phyloP scores from a whole-genome alignment of 2,888 invertebrate species.

The Dynastes tityus region DNA sequence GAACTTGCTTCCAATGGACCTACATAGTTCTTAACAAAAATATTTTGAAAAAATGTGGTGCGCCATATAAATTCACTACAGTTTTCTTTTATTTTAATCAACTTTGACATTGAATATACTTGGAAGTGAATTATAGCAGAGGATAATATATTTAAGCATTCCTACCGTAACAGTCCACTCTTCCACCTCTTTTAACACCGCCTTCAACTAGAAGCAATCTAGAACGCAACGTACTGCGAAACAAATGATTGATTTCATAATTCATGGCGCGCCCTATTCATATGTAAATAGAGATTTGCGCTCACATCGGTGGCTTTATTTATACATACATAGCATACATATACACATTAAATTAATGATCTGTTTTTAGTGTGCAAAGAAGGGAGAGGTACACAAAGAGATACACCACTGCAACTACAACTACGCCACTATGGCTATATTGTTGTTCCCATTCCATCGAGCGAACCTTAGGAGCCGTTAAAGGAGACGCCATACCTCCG shows the following conservation, averaged over 20 bases:
- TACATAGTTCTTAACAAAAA: too few species aligned
- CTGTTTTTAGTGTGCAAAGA: slow-evolving; percentile 58
- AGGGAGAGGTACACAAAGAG: slow-evolving; percentile 21
- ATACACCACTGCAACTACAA: slow-evolving; percentile 17
- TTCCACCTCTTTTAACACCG: slow-evolving; percentile 33
- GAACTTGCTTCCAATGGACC: too few species aligned
- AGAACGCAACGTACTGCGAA: slow-evolving; percentile 53
- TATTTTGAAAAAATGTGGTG: too few species aligned
- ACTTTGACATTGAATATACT: too few species aligned
- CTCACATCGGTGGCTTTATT: slow-evolving; percentile 59
- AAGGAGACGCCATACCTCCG: slow-evolving; percentile 40
- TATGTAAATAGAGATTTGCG: slow-evolving; percentile 60
- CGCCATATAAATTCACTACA: too few species aligned
- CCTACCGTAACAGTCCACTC: slow-evolving; percentile 2
- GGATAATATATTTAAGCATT: neutral
- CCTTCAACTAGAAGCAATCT: slow-evolving; percentile 34
- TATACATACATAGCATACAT: slow-evolving; percentile 53
- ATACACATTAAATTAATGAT: slow-evolving; percentile 61
- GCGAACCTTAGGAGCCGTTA: slow-evolving; percentile 10
- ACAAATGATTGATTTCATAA: slow-evolving; percentile 63
- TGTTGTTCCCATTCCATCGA: slow-evolving; percentile 33
- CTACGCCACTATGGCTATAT: slow-evolving; percentile 36
- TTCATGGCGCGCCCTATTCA: slow-evolving; percentile 60
- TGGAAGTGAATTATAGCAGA: neutral
- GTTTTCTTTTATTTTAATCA: too few species aligned